Percentiles rank a stretch among this genome's conserved stretches.
phyloP scores from a whole-genome alignment of 2,113 vertebrate species.

The Notarius quadriscutis region DNA sequence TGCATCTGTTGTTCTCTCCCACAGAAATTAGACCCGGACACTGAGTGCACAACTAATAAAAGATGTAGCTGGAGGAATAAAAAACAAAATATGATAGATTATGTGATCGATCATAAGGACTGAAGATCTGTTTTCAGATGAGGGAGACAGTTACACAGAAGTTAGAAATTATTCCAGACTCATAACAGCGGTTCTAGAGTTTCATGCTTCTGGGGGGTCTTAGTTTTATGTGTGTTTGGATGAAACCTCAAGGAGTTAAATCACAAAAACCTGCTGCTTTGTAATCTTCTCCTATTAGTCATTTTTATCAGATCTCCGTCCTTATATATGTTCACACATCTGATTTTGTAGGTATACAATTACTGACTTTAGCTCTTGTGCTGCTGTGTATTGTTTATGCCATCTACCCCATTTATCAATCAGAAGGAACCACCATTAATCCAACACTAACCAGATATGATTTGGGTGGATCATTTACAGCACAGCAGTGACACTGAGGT shows the following conservation, averaged over 20 bases:
- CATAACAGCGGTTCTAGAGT: slow-evolving; percentile 54
- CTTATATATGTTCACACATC: neutral
- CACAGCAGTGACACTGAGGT: neutral
- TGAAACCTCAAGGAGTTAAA: neutral
- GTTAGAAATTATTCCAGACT: slow-evolving; percentile 68
- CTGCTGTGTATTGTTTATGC: neutral
- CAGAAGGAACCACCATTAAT: neutral
- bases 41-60: slow-evolving; percentile 99
- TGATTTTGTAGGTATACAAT: neutral
- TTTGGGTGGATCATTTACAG: neutral
- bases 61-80: slow-evolving; percentile 96
- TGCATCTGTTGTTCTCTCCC: slow-evolving; percentile 90
- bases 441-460: neutral
- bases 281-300: neutral
- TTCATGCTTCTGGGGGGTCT: slow-evolving; percentile 36
- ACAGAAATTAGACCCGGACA: slow-evolving; percentile 97
- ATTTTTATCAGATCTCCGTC: neutral
- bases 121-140: slow-evolving; percentile 62
- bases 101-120: slow-evolving; percentile 96
- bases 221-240: neutral
- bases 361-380: neutral
- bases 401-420: neutral
- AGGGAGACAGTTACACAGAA: slow-evolving; percentile 77
- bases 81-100: slow-evolving; percentile 99
- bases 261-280: neutral